A percentile compares a stretch with the other conserved stretches of the same genome.
phyloP scores from a whole-genome alignment of 1,140 invertebrate species.

The Megathymus violae region DNA sequence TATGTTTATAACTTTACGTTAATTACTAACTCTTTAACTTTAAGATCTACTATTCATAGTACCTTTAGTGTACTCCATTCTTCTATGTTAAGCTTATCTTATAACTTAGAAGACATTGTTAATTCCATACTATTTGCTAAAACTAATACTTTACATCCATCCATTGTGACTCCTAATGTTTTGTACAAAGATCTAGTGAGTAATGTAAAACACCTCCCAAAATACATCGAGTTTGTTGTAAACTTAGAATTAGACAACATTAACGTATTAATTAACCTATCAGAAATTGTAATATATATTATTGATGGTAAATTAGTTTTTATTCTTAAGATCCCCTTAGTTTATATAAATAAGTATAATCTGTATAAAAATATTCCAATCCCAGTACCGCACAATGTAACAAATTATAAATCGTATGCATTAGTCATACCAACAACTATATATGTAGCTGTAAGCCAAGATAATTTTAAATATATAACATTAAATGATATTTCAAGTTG shows the following conservation, averaged over 20 bases:
- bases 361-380: constrained; percentile 32
- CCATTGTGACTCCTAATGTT: constrained; percentile 1
- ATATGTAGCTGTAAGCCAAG: constrained; percentile 24
- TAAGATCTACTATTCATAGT: not conserved
- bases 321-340: constrained; percentile 28
- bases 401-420: constrained; percentile 15
- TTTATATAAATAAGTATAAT: constrained; percentile 15
- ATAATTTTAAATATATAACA: constrained; percentile 21
- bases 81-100: constrained; percentile 5
- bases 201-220: constrained; percentile 8
- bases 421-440: constrained; percentile 11
- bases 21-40: constrained; percentile 1
- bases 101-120: constrained; percentile 13
- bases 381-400: constrained; percentile 20
- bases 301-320: constrained; percentile 23
- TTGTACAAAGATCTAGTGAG: constrained; percentile 3
- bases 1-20: not conserved
- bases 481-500: constrained; percentile 16
- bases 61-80: constrained; percentile 8
- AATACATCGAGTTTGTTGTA: constrained; percentile 4
- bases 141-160: constrained; percentile 14
- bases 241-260: constrained; percentile 15
- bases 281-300: constrained; percentile 7
- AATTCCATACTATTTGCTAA: constrained; percentile 11
- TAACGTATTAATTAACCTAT: constrained; percentile 5